Base-by-base conservation (phyloP, 1,140 invertebrate genomes). In the Dendroctonus valens region DNA sequence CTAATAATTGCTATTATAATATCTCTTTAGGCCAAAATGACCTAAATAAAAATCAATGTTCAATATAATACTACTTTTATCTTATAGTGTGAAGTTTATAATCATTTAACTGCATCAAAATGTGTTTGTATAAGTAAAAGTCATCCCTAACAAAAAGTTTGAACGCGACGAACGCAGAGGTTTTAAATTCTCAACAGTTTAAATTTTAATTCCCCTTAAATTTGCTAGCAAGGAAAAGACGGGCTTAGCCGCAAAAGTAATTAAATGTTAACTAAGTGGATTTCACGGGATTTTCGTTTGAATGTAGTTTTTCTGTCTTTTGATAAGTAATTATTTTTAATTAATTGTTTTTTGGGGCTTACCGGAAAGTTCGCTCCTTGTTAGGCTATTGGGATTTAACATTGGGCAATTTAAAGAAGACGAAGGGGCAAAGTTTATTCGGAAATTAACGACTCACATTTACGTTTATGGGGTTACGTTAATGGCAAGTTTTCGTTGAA, bases 191-290 rank as follows among this genome's bases (percentile, higher is more conserved):
- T 64, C 38, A 57, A 41, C 39, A 53, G 55, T 64, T 57, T 57
- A 64, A 64, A 49, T 64, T 57, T 64, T 57, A 64, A 57, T 64
- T 42, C 41, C 53, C 60, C 53, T 55, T 44, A 49, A 64, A 64
- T 64, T 64, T 50, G n/a, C 52, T 12, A 64, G 62, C 37, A 64
- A 64, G 42, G 63, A 46, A 65, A 59, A 51, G 63, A 52, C 65
- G 54, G 65, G 57, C 50, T 67, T 67, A 60, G 65, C 65, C 65
- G 49, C 65, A 67, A 67, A 67, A 67, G 65, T 67, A 67, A 67
- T 67, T 67, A 67, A 67, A 67, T 67, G 65, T 67, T 67, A 67
- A 67, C 65, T 59, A 67, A 67, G 65, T 67, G 65, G 65, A 67
- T 67, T 67, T 67, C 44, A 60, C 50, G 65, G 65, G 58, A 60